Percentiles rank a stretch among this genome's conserved stretches.
These are phyloP conservation scores for Xylota segnis DNA, from an alignment of 2,888 invertebrate species.

Conservation along the genomic window DNA sequence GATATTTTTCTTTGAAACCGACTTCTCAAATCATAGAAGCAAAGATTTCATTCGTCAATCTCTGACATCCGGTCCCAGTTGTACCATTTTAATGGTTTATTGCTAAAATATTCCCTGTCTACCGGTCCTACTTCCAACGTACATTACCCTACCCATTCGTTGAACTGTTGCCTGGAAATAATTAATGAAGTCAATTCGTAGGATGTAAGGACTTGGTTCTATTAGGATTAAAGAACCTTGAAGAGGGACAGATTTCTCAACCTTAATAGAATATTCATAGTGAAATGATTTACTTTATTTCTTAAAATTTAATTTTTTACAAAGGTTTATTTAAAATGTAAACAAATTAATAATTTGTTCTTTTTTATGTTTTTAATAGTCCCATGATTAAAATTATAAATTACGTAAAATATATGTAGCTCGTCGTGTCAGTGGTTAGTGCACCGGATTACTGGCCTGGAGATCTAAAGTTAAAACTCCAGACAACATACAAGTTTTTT, in stretches of 20 bases:
- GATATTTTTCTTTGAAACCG: conserved; percentile 1
- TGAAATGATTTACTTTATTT: conserved; percentile 28
- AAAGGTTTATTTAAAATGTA: conserved; percentile 9
- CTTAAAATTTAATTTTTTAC: conserved; percentile 28
- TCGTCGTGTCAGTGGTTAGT: too few species aligned
- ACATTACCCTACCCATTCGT: conserved; percentile 26
- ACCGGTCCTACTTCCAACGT: not conserved
- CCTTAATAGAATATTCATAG: conserved; percentile 55
- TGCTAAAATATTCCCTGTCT: conserved; percentile 43
- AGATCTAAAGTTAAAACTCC: too few species aligned
- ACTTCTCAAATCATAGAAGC: conserved; percentile 22
- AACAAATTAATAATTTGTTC: not conserved
- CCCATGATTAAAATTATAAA: too few species aligned
- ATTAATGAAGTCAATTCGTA: conserved; percentile 64
- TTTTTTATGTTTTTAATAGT: too few species aligned
- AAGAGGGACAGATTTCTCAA: not conserved
- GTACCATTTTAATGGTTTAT: conserved; percentile 45
- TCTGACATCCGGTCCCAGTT: conserved; percentile 39
- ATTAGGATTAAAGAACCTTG: conserved; percentile 26
- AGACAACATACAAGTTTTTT: too few species aligned
- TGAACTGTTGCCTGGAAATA: conserved; percentile 41
- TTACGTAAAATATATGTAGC: too few species aligned
- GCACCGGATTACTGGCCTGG: too few species aligned
- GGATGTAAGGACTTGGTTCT: conserved; percentile 29
- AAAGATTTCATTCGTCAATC: conserved; percentile 53